phyloP scores from a whole-genome alignment of 2,113 vertebrate species.

The Nyctibius bracteatus region DNA sequence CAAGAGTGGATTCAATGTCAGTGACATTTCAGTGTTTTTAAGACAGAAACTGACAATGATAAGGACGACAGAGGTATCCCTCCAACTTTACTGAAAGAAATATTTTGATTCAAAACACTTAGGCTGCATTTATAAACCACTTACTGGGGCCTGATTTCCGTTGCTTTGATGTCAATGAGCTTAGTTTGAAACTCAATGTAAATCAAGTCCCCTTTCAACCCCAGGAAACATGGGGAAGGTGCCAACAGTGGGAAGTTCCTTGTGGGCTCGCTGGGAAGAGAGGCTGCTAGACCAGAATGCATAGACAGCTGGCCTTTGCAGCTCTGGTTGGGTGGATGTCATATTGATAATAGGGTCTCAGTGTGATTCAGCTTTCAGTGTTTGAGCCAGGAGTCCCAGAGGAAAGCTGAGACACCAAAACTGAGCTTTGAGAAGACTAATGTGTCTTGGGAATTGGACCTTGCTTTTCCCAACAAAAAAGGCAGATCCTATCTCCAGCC shows the following conservation, averaged over 20 bases:
- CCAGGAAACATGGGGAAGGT: background rate
- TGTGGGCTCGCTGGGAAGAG: background rate
- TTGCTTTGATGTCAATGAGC: conserved; percentile 43
- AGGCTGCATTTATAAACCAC: conserved; percentile 44
- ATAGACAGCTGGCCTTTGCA: background rate
- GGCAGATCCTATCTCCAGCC: background rate
- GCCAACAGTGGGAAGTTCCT: conserved; percentile 1
- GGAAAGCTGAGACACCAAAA: background rate
- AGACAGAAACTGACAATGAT: conserved; percentile 24
- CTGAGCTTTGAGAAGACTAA: background rate
- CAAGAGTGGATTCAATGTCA: background rate
- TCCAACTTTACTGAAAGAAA: conserved; percentile 24
- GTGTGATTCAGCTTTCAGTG: background rate
- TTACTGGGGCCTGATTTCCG: conserved; percentile 36
- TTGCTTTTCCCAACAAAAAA: background rate
- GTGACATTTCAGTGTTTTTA: background rate
- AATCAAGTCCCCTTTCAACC: conserved; percentile 32
- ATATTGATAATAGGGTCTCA: background rate
- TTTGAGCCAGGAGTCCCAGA: background rate
- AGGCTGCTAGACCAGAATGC: rapidly evolving
- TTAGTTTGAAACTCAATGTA: conserved; percentile 32
- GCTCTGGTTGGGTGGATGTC: background rate
- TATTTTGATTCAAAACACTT: conserved; percentile 61
- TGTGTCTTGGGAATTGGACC: background rate
- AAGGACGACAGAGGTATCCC: background rate